phyloP scores from a whole-genome alignment of 30 jellyfish, hydroid and myxozoan genomes.

The Mastigias papua region DNA sequence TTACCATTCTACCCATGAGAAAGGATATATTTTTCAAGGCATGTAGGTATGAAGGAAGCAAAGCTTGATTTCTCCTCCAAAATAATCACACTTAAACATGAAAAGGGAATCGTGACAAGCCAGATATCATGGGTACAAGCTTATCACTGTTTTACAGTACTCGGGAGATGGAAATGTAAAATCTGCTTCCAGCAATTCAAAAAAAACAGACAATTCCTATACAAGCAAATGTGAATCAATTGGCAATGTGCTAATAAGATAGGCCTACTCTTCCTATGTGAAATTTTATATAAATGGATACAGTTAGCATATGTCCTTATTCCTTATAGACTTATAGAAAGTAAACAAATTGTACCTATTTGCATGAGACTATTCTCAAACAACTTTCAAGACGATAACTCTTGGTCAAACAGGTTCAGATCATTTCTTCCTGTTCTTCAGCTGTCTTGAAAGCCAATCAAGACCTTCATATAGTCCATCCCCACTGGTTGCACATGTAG shows the following conservation, averaged over 20 bases:
- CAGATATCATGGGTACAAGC: too few relatives aligned
- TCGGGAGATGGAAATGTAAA: too few relatives aligned
- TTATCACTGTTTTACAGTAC: too few relatives aligned
- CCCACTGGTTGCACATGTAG: conserved; percentile 99
- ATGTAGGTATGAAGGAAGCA: neutral
- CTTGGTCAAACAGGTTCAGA: neutral
- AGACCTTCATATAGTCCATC: conserved; percentile 99
- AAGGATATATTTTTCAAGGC: neutral
- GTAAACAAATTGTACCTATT: neutral
- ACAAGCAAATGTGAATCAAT: neutral
- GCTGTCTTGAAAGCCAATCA: conserved; percentile 97
- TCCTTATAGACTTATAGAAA: too few relatives aligned
- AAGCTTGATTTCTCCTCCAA: too few relatives aligned
- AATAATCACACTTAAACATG: neutral
- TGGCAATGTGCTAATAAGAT: neutral
- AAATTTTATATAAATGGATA: neutral
- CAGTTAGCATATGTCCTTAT: neutral
- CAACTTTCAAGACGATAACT: neutral
- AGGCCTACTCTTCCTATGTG: neutral
- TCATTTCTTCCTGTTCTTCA: conserved; percentile 89
- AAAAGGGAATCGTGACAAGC: neutral
- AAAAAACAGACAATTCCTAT: neutral
- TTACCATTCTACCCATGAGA: neutral
- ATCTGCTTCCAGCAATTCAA: too few relatives aligned
- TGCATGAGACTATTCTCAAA: neutral